Evolutionary conservation across 2,888 invertebrate genomes (phyloP).

Genomic region (Tenthredo notha): DNA sequence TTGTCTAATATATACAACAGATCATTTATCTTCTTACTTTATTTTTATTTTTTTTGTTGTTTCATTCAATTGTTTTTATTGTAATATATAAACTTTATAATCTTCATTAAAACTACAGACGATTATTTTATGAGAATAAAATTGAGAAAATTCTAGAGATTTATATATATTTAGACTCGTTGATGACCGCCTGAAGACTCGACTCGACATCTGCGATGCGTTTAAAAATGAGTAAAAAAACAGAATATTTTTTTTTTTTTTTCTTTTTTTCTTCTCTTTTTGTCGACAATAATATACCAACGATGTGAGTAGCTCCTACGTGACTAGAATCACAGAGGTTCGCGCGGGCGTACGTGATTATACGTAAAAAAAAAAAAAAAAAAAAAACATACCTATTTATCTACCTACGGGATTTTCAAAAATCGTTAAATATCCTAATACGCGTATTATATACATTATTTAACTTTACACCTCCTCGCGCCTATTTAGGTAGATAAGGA

Average conservation of each 20-base stretch:
- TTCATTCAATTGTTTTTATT: background rate
- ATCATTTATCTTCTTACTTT: background rate
- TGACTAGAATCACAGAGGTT: conserved; percentile 47
- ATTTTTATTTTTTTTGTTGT: background rate
- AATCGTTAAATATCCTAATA: background rate
- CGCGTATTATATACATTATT: background rate
- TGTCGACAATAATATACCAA: conserved; percentile 44
- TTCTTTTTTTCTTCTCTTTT: too few species aligned
- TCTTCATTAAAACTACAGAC: background rate
- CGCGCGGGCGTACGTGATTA: conserved; percentile 35
- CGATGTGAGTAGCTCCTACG: conserved; percentile 4
- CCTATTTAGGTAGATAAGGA: background rate
- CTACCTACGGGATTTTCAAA: background rate
- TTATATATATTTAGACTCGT: conserved; percentile 18
- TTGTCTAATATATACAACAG: background rate
- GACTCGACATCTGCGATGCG: conserved; percentile 26
- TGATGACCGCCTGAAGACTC: background rate
- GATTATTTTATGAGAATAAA: background rate
- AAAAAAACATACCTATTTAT: background rate
- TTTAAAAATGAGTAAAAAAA: conserved; percentile 27
- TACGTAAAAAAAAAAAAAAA: conserved; percentile 23
- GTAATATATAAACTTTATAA: background rate
- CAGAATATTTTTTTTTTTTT: conserved; percentile 21
- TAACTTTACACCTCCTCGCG: background rate
- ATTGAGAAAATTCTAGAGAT: background rate